Conservation (phyloP, 2,113 vertebrate genomes). For the Rhinolophus ferrumequinum region DNA sequence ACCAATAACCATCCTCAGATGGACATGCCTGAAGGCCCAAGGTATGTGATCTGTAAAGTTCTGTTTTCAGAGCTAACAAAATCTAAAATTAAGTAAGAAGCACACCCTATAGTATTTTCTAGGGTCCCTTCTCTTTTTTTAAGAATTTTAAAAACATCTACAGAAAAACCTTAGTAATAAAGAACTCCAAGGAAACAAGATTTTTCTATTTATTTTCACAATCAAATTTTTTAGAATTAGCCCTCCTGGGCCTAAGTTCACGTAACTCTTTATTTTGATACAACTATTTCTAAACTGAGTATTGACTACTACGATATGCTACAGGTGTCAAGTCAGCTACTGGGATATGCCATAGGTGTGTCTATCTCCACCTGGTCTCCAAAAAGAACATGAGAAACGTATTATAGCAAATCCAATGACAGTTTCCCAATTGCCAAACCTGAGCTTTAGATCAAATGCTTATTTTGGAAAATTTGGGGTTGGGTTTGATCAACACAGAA, state of each 20-base stretch:
- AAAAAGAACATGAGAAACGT: constrained; percentile 25
- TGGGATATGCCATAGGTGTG: neutral
- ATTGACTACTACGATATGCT: neutral
- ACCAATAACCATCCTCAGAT: neutral
- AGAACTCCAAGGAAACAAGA: neutral
- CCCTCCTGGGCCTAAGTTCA: neutral
- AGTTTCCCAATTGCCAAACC: neutral
- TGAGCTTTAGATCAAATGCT: neutral
- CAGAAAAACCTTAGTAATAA: neutral
- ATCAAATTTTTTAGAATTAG: neutral
- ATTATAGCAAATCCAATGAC: neutral
- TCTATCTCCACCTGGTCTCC: neutral
- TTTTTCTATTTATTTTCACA: constrained; percentile 21
- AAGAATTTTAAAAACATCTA: neutral
- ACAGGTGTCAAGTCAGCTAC: neutral
- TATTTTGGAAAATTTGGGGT: neutral
- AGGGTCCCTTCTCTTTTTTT: neutral
- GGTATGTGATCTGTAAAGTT: neutral
- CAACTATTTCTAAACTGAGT: neutral
- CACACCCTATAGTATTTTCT: neutral
- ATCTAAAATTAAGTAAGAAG: neutral
- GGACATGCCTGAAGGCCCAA: neutral
- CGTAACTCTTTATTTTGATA: neutral
- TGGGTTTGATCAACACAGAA: neutral
- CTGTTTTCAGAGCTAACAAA: neutral